A percentile compares a stretch with the other conserved stretches of the same genome.
Conservation (phyloP, 2,888 invertebrate species). For the Podabrus alpinus region DNA sequence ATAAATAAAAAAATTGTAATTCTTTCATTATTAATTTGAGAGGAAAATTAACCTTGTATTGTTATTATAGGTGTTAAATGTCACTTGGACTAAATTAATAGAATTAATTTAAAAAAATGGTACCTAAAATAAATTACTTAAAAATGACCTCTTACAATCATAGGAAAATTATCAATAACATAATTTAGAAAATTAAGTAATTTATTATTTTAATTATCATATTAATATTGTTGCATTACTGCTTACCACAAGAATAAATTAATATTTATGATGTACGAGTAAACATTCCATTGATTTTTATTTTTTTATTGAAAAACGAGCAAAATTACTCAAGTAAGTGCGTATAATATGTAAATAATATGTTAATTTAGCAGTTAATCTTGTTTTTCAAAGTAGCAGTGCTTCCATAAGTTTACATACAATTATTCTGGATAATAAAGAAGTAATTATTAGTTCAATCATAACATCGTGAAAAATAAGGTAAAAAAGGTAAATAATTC, state of each 20-base stretch:
- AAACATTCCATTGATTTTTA: not conserved
- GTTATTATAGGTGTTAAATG: too few species aligned
- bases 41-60: not conserved
- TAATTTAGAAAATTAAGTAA: not conserved
- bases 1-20: not conserved
- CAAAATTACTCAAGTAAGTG: too few species aligned
- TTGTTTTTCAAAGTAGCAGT: not conserved
- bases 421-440: too few species aligned
- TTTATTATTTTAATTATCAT: not conserved
- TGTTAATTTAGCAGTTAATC: not conserved
- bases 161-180: not conserved
- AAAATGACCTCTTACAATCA: not conserved
- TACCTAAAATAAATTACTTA: too few species aligned
- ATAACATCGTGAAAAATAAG: too few species aligned
- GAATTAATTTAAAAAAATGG: too few species aligned
- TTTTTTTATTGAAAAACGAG: not conserved
- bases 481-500: too few species aligned
- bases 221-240: not conserved
- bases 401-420: too few species aligned
- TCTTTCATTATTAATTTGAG: not conserved
- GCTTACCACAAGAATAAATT: not conserved
- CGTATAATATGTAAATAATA: too few species aligned
- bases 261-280: not conserved
- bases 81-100: too few species aligned
- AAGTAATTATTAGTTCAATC: too few species aligned